Base-by-base conservation (phyloP, 2,888 invertebrate genomes). In the Merodon equestris region DNA sequence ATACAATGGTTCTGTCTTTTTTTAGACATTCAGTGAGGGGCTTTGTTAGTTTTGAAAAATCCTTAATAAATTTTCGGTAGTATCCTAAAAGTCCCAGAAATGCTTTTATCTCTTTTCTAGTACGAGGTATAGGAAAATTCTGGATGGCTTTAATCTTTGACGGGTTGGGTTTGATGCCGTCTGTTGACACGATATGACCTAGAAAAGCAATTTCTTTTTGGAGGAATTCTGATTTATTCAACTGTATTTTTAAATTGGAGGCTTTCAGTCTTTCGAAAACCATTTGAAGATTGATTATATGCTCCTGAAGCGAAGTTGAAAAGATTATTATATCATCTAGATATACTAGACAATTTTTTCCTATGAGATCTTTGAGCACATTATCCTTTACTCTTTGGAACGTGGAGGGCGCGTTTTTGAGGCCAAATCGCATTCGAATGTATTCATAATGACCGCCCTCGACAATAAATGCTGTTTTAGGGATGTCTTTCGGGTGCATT, bases 181-280 rank as follows among this genome's bases (percentile, higher is more conserved):
- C 82, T 12, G 73, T 19, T 10, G 74, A 66, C 9, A 66, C 51
- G 1, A 85, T 45, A 45, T 85, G 85, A 7, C 87, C 85, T 9
- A 87, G 61, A 66, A 83, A 87, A 14, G 81, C 77, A 0, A 86
- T 76, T 79, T 83, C 82, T 56, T 79, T 67, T 44, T 56, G 50
- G 36, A 73, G 15, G 14, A 79, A 79, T 17, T 73, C 68, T 10
- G 50, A 73, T 44, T 68, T 68, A 14, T 44, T 34, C 9, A 50
- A 14, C 57, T 84, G 84, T 7, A 84, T 73, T 83, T 84, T 84
- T 4, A 85, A 70, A 53, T 83, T 83, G 10, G 40, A 40, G 12
- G 40, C 10, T 40, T 40, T 40, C 3, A 40, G 10, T 40, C 10
- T 40, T n/a, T 10, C 40, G n/a, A 40, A 40, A 9, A 40, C 40